Evolutionary conservation across 2,113 vertebrate species (phyloP), one percentile per base, ranked within the genome.

Genomic region (Boulengeromyrus knoepffleri): DNA sequence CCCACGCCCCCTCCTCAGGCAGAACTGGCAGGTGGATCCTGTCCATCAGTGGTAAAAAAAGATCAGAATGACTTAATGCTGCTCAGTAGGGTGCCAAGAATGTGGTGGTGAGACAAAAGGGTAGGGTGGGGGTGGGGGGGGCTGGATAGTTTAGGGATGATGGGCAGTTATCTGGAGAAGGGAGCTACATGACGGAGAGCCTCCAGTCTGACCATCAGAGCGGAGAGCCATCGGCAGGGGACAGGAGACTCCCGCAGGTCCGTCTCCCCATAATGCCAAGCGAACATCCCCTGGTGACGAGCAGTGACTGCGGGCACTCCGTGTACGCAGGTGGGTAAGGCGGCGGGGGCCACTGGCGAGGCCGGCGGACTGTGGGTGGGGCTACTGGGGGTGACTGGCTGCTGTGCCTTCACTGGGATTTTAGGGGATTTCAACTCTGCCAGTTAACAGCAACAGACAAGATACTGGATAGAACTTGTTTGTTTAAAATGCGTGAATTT

Each of bases 21-120:
- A 89, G 90, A 89, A 89, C 24, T 49, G 94, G 95, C 96, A 96
- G 95, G 95, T 96, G 96, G 94, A 92, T 91, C 91, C 93, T 93
- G 92, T 91, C 93, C 87, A 92, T 94, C 94, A 94, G 89, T 88
- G 66, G 95, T 96, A 96, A 96, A 97, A 99, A 99, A 98, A 99
- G 97, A 89, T 92, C 87, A 70, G 31, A 94, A 90, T 96, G 96
- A 96, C 95, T 95, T 96, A 95, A 96, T 95, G 92, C 84, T 92
- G 94, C 92, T 92, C 39, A 93, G 92, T 91, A 94, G 91, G 91
- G 85, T 90, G 91, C 87, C 49, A 89, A 94, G 94, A 95, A 94
- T 85, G 85, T 66, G 91, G 91, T 66, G 88, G 90, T 91, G 84
- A 91, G 90, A 93, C 92, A 91, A 97, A 96, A 95, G 95, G 97